Base-by-base conservation (phyloP, 2,888 invertebrate genomes). In the Sarcophaga carnaria region DNA sequence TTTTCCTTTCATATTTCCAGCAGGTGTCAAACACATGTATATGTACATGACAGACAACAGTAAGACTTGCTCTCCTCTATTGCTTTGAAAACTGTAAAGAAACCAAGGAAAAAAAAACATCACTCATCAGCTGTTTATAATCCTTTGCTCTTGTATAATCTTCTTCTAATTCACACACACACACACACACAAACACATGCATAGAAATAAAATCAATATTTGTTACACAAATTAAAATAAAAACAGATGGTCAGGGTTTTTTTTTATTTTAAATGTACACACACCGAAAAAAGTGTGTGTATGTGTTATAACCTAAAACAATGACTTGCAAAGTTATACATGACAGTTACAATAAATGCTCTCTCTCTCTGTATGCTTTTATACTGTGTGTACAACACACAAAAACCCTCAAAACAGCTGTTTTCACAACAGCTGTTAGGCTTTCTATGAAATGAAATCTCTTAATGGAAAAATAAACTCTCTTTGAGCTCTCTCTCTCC, bases 171-270 rank as follows among this genome's bases (percentile, higher is more conserved):
- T 54, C 17, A 10, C 54, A 12, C 17, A 54, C 3, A 54, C 4
- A 54, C 54, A 54, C 1, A 54, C 4, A 49, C 11, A 49, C 4
- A 20, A 20, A 14, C 14, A 11, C 17, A 54, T 4, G 5, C 12
- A 54, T 60, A 49, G 75, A 77, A 85, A 54, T 17, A 54, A 85
- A 85, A 85, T 85, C 81, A 64, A 74, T 83, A 83, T 72, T 80
- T 76, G 71, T 80, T 77, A 85, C 54, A 86, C 75, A 79, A 79
- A 77, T 47, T 12, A 49, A 72, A 82, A 80, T 14, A 70, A 78
- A 87, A 88, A 83, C 88, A 88, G 85, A 89, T 88, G 89, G 86
- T 89, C 82, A 85, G 88, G 82, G 83, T 88, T 86, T 78, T 22
- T 22, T 69, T n/a, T n/a, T 67, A 37, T 47, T 67, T 20, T 20